Evolutionary conservation across 2,113 vertebrate species (phyloP).

Genomic region (Corvus moneduloides): DNA sequence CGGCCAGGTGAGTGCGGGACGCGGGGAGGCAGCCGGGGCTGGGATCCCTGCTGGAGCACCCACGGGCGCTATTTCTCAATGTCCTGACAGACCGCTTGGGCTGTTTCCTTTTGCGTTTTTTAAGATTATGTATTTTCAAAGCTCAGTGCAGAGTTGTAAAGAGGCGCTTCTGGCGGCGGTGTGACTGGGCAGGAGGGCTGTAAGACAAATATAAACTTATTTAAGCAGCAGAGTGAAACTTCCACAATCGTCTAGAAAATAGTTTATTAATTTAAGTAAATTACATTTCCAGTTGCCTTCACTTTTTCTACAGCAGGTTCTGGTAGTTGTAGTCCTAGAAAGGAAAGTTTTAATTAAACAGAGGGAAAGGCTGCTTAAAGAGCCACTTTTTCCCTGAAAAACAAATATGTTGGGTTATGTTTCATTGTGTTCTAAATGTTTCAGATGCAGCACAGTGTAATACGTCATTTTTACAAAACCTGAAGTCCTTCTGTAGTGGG

Average conservation of each 20-base stretch:
- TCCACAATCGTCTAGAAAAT: rapidly evolving
- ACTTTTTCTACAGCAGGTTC: background rate
- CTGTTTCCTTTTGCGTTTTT: background rate
- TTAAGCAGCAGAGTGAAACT: background rate
- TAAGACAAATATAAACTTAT: background rate
- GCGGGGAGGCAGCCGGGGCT: background rate
- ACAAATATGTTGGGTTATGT: background rate
- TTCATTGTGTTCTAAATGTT: background rate
- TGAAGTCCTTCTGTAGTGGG: background rate
- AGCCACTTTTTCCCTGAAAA: background rate
- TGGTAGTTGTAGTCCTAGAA: background rate
- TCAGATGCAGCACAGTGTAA: background rate
- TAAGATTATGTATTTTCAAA: background rate
- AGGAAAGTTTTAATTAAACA: background rate
- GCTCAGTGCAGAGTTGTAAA: background rate
- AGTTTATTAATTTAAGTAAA: background rate
- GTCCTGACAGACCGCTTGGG: rapidly evolving
- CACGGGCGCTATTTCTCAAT: rapidly evolving
- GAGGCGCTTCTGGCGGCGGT: background rate
- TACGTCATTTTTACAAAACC: background rate
- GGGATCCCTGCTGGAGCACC: background rate
- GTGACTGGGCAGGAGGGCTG: background rate
- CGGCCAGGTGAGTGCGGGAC: slow-evolving; percentile 44
- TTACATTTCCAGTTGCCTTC: background rate
- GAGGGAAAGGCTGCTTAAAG: background rate